These are phyloP conservation scores for Typhlomys cinereus DNA, from an alignment of 2,113 vertebrate genomes.

Conservation along the genomic window DNA sequence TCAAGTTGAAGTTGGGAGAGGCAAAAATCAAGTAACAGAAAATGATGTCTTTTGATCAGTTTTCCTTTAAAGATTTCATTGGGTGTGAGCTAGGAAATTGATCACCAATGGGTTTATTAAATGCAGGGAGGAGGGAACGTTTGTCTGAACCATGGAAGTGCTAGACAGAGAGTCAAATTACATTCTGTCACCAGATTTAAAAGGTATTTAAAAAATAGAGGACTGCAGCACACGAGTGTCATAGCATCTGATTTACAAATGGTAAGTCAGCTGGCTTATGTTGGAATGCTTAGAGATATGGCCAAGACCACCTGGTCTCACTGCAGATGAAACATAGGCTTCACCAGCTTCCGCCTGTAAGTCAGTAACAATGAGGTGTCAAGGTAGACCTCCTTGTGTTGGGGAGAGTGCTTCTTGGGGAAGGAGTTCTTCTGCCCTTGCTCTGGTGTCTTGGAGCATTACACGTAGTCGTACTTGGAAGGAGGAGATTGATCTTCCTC, in stretches of 20 bases:
- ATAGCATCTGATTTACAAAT: not conserved
- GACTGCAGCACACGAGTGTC: not conserved
- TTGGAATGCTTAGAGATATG: conserved; percentile 1
- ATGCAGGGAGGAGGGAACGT: not conserved
- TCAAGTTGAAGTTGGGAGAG: not conserved
- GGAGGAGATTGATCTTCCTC: conserved; percentile 87
- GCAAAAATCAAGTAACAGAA: conserved; percentile 28
- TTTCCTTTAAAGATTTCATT: conserved; percentile 26
- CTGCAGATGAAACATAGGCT: not conserved
- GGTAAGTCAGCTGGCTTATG: not conserved
- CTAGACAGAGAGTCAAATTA: conserved; percentile 15
- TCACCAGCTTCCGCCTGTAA: conserved; percentile 52
- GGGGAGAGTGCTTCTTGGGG: not conserved
- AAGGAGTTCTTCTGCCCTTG: conserved; percentile 46
- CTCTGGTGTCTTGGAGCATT: conserved; percentile 29
- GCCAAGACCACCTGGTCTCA: not conserved
- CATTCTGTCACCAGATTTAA: conserved; percentile 16
- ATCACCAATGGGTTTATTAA: not conserved
- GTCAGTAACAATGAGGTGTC: conserved; percentile 49
- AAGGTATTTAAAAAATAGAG: conserved; percentile 9
- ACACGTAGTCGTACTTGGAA: conserved; percentile 93
- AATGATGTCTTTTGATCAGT: conserved; percentile 36
- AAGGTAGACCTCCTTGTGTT: conserved; percentile 50
- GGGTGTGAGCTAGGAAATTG: not conserved
- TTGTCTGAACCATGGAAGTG: not conserved